Conservation (phyloP, 1,140 invertebrate genomes). For the Steinernema khuongi region DNA sequence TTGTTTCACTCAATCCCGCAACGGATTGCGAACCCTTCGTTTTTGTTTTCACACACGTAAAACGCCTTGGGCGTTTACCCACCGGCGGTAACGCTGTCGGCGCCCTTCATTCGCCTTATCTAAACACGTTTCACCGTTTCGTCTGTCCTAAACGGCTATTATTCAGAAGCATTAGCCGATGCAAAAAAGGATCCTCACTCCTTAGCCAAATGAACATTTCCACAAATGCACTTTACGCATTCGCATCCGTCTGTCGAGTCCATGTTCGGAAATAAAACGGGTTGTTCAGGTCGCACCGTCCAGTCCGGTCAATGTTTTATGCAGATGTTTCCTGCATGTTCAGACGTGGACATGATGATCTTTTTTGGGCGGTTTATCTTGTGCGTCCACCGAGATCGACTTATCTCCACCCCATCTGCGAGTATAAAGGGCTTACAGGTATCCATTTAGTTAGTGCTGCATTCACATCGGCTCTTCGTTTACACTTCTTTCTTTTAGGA, state of each 20-base stretch:
- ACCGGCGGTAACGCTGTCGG: constrained; percentile 5
- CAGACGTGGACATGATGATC: too few species aligned
- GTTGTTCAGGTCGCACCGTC: too few species aligned
- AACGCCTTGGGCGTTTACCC: neutral
- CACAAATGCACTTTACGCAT: neutral
- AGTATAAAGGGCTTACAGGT: neutral
- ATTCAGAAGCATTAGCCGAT: neutral
- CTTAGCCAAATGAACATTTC: neutral
- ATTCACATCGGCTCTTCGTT: neutral
- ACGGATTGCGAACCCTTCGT: too few species aligned
- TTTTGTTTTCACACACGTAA: neutral
- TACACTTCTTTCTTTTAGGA: neutral
- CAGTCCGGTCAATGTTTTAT: too few species aligned
- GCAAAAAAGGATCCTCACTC: neutral
- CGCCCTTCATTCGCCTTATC: neutral
- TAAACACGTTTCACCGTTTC: neutral
- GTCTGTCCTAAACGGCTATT: neutral
- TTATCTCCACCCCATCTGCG: too few species aligned
- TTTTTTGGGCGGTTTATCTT: too few species aligned
- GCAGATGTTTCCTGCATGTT: too few species aligned
- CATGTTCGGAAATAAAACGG: too few species aligned
- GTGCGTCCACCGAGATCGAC: too few species aligned
- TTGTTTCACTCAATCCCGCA: too few species aligned
- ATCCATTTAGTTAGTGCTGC: neutral
- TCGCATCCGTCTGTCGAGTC: too few species aligned